A percentile compares a stretch with the other conserved stretches of the same genome.
phyloP scores from a whole-genome alignment of 1,140 invertebrate species.

The Trichonephila clavipes region DNA sequence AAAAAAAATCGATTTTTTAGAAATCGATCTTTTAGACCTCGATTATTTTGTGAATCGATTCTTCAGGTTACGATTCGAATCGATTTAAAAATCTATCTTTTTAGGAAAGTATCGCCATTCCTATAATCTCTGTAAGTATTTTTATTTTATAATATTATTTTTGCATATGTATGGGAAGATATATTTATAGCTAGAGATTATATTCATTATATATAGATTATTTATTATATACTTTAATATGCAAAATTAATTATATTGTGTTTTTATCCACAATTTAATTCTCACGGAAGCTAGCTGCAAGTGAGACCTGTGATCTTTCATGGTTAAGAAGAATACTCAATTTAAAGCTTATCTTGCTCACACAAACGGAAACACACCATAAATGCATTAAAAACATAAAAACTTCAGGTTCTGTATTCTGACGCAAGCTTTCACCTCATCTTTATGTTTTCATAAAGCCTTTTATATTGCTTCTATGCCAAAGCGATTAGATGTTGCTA shows the following conservation, averaged over 20 bases:
- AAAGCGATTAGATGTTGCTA: conserved; percentile 62
- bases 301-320: neutral
- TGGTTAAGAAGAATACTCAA: neutral
- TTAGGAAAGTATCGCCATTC: too few species aligned
- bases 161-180: too few species aligned
- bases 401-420: neutral
- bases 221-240: too few species aligned
- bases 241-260: neutral
- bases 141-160: too few species aligned
- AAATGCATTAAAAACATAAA: conserved; percentile 21
- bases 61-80: too few species aligned
- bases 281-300: neutral
- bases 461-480: conserved; percentile 37
- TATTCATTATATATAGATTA: too few species aligned
- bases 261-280: neutral
- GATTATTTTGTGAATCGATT: too few species aligned
- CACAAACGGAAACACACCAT: neutral
- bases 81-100: too few species aligned
- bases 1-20: too few species aligned
- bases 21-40: too few species aligned
- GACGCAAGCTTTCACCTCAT: conserved; percentile 18
- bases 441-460: conserved; percentile 55
- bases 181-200: too few species aligned
- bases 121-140: too few species aligned
- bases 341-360: neutral